Percentiles rank a stretch among this genome's conserved stretches.
Evolutionary conservation across 2,888 invertebrate species (phyloP).

Genomic region (Ormyrus pomaceus): DNA sequence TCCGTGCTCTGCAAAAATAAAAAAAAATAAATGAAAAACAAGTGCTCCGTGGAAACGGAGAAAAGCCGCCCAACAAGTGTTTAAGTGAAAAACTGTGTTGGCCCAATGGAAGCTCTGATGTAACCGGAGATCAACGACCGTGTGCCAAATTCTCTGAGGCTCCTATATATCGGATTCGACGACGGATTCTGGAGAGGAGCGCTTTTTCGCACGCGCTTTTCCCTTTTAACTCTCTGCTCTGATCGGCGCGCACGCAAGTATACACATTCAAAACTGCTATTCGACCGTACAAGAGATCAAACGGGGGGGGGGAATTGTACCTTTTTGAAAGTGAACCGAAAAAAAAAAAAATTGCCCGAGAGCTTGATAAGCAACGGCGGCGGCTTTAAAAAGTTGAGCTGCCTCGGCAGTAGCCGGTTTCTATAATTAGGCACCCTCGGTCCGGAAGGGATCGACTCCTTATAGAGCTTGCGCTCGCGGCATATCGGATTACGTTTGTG

Average conservation of each 20-base stretch:
- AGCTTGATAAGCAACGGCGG: neutral
- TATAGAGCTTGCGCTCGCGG: constrained; percentile 71
- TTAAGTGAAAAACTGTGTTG: neutral
- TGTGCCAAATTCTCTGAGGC: neutral
- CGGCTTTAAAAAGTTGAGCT: too few species aligned
- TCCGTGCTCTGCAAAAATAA: neutral
- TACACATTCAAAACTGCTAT: too few species aligned
- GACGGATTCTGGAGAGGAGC: too few species aligned
- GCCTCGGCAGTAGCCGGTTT: constrained; percentile 56
- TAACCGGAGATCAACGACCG: constrained; percentile 46
- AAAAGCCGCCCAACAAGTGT: constrained; percentile 14
- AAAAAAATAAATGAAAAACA: neutral
- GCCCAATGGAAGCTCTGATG: neutral
- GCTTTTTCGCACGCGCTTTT: too few species aligned
- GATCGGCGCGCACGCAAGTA: too few species aligned
- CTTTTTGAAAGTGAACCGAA: constrained; percentile 25
- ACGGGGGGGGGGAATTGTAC: neutral
- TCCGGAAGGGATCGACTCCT: constrained; percentile 70
- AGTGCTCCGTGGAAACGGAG: neutral
- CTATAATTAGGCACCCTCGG: constrained; percentile 72
- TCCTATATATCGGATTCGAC: neutral
- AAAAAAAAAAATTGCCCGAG: constrained; percentile 46
- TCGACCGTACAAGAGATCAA: neutral
- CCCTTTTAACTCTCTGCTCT: too few species aligned
- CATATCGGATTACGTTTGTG: constrained; percentile 67